Conservation (phyloP, 1,140 invertebrate genomes). For the Maniola jurtina region DNA sequence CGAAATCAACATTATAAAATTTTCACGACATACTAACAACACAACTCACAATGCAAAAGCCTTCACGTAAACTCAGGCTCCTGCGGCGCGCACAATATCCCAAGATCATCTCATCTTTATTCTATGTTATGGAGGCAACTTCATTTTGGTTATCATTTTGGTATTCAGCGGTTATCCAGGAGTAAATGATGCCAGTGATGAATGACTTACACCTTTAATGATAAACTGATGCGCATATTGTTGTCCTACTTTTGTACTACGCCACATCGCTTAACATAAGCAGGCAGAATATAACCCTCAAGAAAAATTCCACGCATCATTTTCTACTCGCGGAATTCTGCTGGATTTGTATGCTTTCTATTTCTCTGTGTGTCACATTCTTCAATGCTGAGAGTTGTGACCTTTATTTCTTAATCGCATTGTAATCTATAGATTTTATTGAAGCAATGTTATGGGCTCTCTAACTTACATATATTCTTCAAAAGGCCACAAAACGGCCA, state of each 20-base stretch:
- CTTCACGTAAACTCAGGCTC: conserved; percentile 25
- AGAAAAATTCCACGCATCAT: no score
- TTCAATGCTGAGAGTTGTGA: no score
- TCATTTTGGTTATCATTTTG: conserved; percentile 14
- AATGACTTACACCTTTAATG: conserved; percentile 11
- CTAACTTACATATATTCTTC: no score
- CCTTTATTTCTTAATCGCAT: no score
- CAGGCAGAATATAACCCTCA: neutral
- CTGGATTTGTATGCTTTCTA: no score
- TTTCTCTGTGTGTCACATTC: no score
- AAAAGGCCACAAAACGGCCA: no score
- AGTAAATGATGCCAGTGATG: conserved; percentile 10
- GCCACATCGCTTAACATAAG: neutral
- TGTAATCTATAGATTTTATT: no score
- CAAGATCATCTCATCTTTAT: conserved; percentile 61
- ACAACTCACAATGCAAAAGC: neutral
- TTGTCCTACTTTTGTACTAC: conserved; percentile 9
- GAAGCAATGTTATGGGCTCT: no score
- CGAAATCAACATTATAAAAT: no score
- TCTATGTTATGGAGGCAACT: conserved; percentile 48
- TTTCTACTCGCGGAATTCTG: no score
- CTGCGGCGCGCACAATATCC: conserved; percentile 22
- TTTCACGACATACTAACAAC: neutral
- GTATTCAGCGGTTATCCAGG: conserved; percentile 13
- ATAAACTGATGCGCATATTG: conserved; percentile 5